Percentiles rank a stretch among this genome's conserved stretches.
These are phyloP conservation scores for Marronus borbonicus DNA, from an alignment of 2,888 invertebrate species.

Conservation along the genomic window DNA sequence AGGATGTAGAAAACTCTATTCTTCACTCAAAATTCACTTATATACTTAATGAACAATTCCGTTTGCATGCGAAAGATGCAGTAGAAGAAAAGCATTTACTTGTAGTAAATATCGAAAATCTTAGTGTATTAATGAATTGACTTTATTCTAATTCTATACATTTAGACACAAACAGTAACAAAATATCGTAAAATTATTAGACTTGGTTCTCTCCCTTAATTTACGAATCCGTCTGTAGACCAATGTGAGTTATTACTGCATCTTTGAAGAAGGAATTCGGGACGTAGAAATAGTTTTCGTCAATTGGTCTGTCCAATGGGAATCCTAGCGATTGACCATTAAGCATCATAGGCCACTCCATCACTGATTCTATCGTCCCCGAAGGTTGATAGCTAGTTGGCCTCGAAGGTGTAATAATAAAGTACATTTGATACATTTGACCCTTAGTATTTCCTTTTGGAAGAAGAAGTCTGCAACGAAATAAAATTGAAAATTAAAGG, in stretches of 20 bases:
- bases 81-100: too few species aligned
- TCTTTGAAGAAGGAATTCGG: conserved; percentile 81
- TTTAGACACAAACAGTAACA: background rate
- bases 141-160: background rate
- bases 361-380: conserved; percentile 54
- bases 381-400: conserved; percentile 8
- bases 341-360: conserved; percentile 53
- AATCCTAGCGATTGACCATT: conserved; percentile 80
- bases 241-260: conserved; percentile 69
- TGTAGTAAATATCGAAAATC: too few species aligned
- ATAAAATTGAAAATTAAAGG: conserved; percentile 4
- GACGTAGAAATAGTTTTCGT: conserved; percentile 75
- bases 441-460: conserved; percentile 81
- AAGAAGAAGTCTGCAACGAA: conserved; percentile 71
- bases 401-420: conserved; percentile 69
- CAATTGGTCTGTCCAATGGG: conserved; percentile 81
- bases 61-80: too few species aligned
- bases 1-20: too few species aligned
- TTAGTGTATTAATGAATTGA: too few species aligned
- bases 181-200: background rate
- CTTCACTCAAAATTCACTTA: too few species aligned
- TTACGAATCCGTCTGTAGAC: conserved; percentile 1
- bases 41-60: too few species aligned
- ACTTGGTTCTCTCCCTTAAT: background rate
- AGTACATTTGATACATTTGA: conserved; percentile 73